Base-by-base conservation (phyloP, 2,888 invertebrate species). In the Cerastoderma edule region DNA sequence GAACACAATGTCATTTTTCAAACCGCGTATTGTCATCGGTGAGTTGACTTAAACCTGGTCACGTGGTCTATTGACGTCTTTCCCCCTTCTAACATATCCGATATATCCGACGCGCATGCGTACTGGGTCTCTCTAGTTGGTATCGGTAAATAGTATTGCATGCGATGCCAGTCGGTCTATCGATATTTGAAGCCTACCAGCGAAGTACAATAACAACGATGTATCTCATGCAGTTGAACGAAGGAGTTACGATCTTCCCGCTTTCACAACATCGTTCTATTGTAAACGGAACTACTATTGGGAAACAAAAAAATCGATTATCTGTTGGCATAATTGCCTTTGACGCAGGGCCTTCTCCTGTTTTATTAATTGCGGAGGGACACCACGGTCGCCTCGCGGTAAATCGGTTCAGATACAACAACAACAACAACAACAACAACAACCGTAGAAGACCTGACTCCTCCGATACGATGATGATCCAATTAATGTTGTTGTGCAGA, bases 31-130 rank as follows among this genome's bases (percentile, higher is more conserved):
- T 77, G 76, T 77, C 69, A 77, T 77, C 72, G 69, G 69, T 68
- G 68, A 69, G 60, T 66, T 68, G 60, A 72, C 72, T 69, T 69
- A 72, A 66, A 53, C 48, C 44, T 28, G 54, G 50, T 67, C 81
- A 81, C 81, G 81, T 81, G 81, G 70, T 65, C n/a, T 72, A 68
- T 78, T 81, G 81, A 81, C 81, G 81, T 81, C 81, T 75, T 72
- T 81, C 57, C 70, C 66, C 63, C 65, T 72, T 75, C 60, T 60
- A 33, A 33, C 60, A 60, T 75, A 27, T 70, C 75, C 75, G 74
- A 69, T 60, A 66, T 67, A 68, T 46, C 32, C 66, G 28, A 13
- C 27, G 54, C 77, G 75, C 80, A 77, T 77, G 80, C 80, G 80
- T 75, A 80, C 8, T 72, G 50, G 54, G 60, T 33, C 60, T 60